Evolutionary conservation across 1,140 invertebrate species (phyloP).

Genomic region (Steinernema khuongi): DNA sequence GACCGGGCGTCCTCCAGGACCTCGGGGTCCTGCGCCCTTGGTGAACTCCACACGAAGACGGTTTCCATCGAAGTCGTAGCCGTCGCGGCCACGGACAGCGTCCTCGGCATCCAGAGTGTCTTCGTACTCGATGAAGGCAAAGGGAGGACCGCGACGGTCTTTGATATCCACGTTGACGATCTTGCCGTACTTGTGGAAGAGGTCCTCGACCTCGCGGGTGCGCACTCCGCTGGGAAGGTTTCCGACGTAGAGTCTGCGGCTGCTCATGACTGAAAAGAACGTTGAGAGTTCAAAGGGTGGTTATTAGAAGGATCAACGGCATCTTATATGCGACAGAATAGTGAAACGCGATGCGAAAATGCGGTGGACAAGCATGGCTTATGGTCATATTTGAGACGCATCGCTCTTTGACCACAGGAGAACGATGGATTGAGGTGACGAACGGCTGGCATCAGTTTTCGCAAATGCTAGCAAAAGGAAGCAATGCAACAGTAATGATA

Average conservation of each 20-base stretch:
- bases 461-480: too few relatives aligned
- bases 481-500: too few relatives aligned
- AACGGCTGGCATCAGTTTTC: too few relatives aligned
- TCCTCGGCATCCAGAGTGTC: slow-evolving; percentile 86
- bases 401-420: too few relatives aligned
- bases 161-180: slow-evolving; percentile 97
- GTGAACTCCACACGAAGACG: slow-evolving; percentile 89
- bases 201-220: slow-evolving; percentile 94
- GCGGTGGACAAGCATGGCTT: too few relatives aligned
- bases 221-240: slow-evolving; percentile 96
- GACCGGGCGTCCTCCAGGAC: slow-evolving; percentile 60
- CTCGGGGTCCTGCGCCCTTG: slow-evolving; percentile 66
- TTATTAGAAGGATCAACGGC: too few relatives aligned
- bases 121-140: slow-evolving; percentile 98
- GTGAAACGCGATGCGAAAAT: too few relatives aligned
- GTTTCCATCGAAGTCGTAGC: slow-evolving; percentile 97
- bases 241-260: slow-evolving; percentile 79
- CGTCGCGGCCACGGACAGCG: slow-evolving; percentile 88
- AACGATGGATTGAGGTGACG: too few relatives aligned
- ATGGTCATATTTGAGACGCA: too few relatives aligned
- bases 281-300: too few relatives aligned
- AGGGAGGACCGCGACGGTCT: slow-evolving; percentile 78
- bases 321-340: too few relatives aligned
- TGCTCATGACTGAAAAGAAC: too few relatives aligned
- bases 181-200: slow-evolving; percentile 98